Evolutionary conservation across 2,113 vertebrate genomes (phyloP).

Genomic region (Brachypodius melanocephalos): DNA sequence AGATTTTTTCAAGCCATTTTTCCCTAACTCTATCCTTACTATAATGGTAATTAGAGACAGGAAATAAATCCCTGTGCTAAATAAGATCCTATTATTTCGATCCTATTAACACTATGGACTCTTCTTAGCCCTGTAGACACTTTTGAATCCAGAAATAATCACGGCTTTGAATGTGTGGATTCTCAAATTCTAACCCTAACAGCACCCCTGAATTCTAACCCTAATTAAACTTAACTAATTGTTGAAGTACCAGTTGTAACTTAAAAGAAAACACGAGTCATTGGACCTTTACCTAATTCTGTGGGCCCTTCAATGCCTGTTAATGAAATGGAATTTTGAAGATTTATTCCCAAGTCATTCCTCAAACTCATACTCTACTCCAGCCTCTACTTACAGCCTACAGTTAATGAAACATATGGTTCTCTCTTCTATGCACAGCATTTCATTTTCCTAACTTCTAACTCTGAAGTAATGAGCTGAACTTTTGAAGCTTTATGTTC

Average conservation of each 20-base stretch:
- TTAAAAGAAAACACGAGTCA: not conserved
- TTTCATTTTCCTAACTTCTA: not conserved
- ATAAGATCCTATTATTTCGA: constrained; percentile 54
- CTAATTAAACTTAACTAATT: constrained; percentile 54
- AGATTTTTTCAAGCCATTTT: not conserved
- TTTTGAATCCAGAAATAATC: constrained; percentile 48
- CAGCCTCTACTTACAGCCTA: not conserved
- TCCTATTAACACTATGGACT: constrained; percentile 44
- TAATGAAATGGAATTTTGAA: not conserved
- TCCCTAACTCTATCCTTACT: not conserved
- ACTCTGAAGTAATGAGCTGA: not conserved
- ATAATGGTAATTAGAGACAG: constrained; percentile 33
- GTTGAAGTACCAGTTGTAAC: constrained; percentile 2
- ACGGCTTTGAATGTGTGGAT: not conserved
- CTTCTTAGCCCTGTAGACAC: constrained; percentile 27
- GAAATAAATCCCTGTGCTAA: constrained; percentile 44
- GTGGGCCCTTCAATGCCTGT: not conserved
- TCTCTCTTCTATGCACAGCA: not conserved
- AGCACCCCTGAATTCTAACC: not conserved
- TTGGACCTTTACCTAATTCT: not conserved
- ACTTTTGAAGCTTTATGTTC: not conserved
- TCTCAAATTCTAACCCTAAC: constrained; percentile 31
- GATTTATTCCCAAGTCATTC: not conserved
- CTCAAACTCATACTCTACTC: not conserved
- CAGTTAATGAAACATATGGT: not conserved